Percentiles rank a stretch among this genome's conserved stretches.
phyloP scores from a whole-genome alignment of 2,113 vertebrate species.

The Brevimyrus niger region DNA sequence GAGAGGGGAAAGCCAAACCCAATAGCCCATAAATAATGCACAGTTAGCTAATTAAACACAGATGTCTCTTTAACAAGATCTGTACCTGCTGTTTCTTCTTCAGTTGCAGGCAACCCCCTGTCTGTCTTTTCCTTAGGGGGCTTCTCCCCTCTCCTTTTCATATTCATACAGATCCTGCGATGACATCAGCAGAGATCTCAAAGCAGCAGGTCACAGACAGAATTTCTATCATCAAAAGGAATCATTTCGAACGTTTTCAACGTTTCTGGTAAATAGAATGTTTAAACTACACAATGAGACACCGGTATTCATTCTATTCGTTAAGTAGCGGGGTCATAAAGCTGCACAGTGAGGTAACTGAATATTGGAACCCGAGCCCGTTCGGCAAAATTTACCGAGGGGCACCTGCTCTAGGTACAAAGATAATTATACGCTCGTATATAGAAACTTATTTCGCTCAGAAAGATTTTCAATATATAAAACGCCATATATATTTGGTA shows the following conservation, averaged over 20 bases:
- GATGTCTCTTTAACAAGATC: slow-evolving; percentile 34
- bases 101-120: not conserved
- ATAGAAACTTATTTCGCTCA: not conserved
- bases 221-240: not conserved
- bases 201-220: not conserved
- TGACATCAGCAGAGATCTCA: not conserved
- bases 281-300: not conserved
- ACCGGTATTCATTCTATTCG: not conserved
- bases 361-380: not conserved
- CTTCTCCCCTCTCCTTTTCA: slow-evolving; percentile 23
- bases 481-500: not conserved
- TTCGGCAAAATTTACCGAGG: not conserved
- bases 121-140: slow-evolving; percentile 22
- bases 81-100: slow-evolving; percentile 26
- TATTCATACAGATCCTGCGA: not conserved
- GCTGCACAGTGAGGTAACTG: not conserved
- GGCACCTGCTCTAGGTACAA: not conserved
- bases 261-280: not conserved
- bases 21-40: not conserved
- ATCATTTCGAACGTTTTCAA: not conserved
- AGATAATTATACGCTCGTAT: not conserved
- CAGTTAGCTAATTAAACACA: not conserved
- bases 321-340: not conserved
- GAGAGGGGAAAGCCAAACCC: not conserved
- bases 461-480: not conserved